phyloP scores from a whole-genome alignment of 2,888 invertebrate genomes.

The Platypus cylindrus region DNA sequence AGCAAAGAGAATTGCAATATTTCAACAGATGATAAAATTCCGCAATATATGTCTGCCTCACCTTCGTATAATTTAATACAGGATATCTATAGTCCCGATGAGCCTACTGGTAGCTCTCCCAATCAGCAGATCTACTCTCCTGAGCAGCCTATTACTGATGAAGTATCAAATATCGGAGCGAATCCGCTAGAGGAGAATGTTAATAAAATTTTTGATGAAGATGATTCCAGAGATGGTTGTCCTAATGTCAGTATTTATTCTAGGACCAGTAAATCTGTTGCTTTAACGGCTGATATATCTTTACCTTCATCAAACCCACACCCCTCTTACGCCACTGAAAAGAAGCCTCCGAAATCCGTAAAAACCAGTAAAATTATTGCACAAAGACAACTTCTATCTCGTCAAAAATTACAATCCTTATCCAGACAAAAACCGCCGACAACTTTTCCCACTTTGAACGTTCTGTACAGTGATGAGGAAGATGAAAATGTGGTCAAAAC shows the following conservation, averaged over 20 bases:
- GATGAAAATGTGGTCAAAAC: slow-evolving; percentile 30
- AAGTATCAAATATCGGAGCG: slow-evolving; percentile 1
- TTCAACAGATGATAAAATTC: slow-evolving; percentile 4
- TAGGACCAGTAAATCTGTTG: slow-evolving; percentile 63
- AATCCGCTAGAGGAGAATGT: not conserved
- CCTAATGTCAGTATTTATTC: slow-evolving; percentile 81
- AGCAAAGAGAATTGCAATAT: slow-evolving; percentile 19
- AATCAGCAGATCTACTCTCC: slow-evolving; percentile 7
- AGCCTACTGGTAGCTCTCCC: slow-evolving; percentile 7
- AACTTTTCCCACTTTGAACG: not conserved
- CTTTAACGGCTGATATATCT: slow-evolving; percentile 39
- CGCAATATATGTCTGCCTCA: slow-evolving; percentile 7
- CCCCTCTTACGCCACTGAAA: slow-evolving; percentile 10
- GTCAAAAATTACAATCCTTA: slow-evolving; percentile 1
- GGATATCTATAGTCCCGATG: slow-evolving; percentile 3
- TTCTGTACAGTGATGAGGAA: slow-evolving; percentile 33
- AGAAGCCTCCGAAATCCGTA: slow-evolving; percentile 3
- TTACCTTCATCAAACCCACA: slow-evolving; percentile 8
- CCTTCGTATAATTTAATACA: slow-evolving; percentile 6
- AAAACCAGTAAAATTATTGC: not conserved
- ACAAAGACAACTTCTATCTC: not conserved
- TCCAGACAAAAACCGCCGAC: not conserved
- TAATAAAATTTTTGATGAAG: slow-evolving; percentile 35
- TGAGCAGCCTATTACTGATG: slow-evolving; percentile 5
- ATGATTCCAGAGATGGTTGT: slow-evolving; percentile 54